Conservation (phyloP, 2,888 invertebrate genomes). For the Macrophya alboannulata region DNA sequence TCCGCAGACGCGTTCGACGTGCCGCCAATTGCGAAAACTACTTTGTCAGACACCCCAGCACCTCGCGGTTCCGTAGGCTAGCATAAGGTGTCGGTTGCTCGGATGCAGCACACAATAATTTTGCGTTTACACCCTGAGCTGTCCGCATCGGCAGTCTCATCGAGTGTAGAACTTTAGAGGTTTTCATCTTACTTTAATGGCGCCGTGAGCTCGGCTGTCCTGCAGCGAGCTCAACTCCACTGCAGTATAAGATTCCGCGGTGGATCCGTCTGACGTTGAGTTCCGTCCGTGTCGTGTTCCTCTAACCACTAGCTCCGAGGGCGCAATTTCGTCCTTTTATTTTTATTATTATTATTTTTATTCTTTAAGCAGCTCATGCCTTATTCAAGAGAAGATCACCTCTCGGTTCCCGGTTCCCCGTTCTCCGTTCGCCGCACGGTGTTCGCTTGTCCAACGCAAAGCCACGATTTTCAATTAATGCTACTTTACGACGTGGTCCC, state of each 20-base stretch:
- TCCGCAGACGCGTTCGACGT: neutral
- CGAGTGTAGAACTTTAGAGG: constrained; percentile 57
- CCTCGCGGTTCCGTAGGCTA: neutral
- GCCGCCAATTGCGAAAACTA: neutral
- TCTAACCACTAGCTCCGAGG: constrained; percentile 21
- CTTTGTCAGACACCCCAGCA: neutral
- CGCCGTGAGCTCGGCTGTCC: constrained; percentile 69
- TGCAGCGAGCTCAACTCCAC: constrained; percentile 53
- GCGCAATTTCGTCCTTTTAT: constrained; percentile 64
- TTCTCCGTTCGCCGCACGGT: constrained; percentile 1
- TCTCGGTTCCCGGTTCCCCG: constrained; percentile 21
- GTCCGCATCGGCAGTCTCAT: constrained; percentile 13
- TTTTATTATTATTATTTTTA: neutral
- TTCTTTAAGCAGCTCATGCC: constrained; percentile 67
- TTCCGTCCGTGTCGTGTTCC: neutral
- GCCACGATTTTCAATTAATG: constrained; percentile 60
- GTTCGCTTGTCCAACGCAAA: constrained; percentile 41
- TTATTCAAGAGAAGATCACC: constrained; percentile 72
- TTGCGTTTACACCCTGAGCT: constrained; percentile 31
- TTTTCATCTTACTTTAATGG: constrained; percentile 76
- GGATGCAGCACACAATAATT: constrained; percentile 8
- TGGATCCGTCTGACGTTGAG: constrained; percentile 10
- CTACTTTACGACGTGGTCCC: constrained; percentile 58
- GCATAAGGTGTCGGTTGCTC: constrained; percentile 17
- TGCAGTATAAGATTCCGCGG: neutral